These are phyloP conservation scores for Chelon auratus DNA, from an alignment of 2,797 vertebrate species.

Conservation along the genomic window DNA sequence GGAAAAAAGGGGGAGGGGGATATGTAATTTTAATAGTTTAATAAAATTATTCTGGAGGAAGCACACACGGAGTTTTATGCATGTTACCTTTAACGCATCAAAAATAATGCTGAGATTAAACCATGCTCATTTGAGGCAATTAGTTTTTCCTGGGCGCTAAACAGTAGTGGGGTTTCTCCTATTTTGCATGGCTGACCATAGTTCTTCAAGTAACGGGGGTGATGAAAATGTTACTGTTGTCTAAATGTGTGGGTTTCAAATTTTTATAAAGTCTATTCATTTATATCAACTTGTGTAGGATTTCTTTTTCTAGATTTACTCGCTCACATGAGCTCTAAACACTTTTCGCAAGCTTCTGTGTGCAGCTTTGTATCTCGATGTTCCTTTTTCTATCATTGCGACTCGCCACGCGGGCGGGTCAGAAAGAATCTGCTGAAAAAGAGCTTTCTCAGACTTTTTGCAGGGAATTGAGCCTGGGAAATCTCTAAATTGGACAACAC, in stretches of 20 bases:
- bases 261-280: conserved; percentile 77
- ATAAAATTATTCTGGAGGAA: conserved; percentile 46
- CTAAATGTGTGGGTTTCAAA: conserved; percentile 69
- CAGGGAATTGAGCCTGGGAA: conserved; percentile 63
- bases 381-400: conserved; percentile 36
- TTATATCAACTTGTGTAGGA: conserved; percentile 67
- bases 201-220: conserved; percentile 35
- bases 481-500: conserved; percentile 58
- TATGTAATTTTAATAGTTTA: conserved; percentile 46
- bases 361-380: conserved; percentile 55
- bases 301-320: conserved; percentile 43
- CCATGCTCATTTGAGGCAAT: conserved; percentile 49
- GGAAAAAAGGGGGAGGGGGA: conserved; percentile 5
- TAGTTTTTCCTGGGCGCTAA: conserved; percentile 50
- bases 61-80: conserved; percentile 64
- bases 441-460: conserved; percentile 58
- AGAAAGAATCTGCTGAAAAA: conserved; percentile 31
- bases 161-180: conserved; percentile 61
- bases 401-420: conserved; percentile 25
- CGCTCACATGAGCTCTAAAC: conserved; percentile 57
- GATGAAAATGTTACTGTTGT: conserved; percentile 48
- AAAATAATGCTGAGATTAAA: conserved; percentile 39
- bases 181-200: conserved; percentile 76
- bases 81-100: conserved; percentile 59
- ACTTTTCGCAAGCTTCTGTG: conserved; percentile 60